Evolutionary conservation across 2,113 vertebrate species (phyloP), one percentile per base, ranked within the genome.

Genomic region (Gasterosteus aculeatus): DNA sequence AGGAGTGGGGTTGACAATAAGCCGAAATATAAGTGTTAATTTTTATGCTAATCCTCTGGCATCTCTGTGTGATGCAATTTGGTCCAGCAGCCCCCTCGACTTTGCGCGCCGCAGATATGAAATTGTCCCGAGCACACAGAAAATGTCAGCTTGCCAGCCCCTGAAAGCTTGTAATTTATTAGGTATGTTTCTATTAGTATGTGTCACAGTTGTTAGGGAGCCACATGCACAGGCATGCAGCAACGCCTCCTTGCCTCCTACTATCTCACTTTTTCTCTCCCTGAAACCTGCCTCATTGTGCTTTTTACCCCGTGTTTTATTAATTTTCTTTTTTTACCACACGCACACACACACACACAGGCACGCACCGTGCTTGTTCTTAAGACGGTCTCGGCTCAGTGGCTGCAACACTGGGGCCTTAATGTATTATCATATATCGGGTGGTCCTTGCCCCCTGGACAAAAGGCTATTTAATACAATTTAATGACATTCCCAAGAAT

Each of bases 21-120:
- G 96, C 96, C 95, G 96, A 97, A 98, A 98, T 98, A 96, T 98
- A 99, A 98, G 97, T 98, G 97, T 98, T 99, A 98, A 98, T 98
- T 99, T 98, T 99, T 98, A 98, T 99, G 97, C 96, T 97, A 98
- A 99, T 98, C 96, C 95, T 94, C 95, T 98, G 96, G 95, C 96
- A 93, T 94, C 93, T 97, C 95, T 92, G 95, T 96, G 96, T 97
- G 97, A 98, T 97, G 96, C 96, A 97, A 97, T 98, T 98, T 98
- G 96, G 95, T 96, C 96, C 82, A 81, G 88, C 91, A 79, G 86
- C 59, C 86, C 82, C 81, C 89, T 87, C 81, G 77, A 90, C 85
- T 91, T 89, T 83, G 95, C 94, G 94, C 94, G 94, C 94, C 93
- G 96, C 95, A 96, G 96, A 98, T 98, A 97, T 97, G 97, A 99